Base-by-base conservation (phyloP, 2,113 vertebrate species). In the Crotalus horridus region DNA sequence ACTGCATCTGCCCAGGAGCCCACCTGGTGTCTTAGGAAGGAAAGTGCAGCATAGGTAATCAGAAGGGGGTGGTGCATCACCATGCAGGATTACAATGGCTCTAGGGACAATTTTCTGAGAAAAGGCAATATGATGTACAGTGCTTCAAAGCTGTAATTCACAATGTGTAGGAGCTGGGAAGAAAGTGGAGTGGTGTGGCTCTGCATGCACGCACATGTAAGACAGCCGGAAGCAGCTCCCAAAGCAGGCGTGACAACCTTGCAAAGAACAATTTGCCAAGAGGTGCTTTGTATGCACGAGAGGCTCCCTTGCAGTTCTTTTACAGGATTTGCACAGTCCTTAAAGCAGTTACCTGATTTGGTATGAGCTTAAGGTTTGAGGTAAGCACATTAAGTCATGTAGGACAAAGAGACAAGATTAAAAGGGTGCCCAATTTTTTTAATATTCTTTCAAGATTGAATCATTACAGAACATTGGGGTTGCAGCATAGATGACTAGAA, bases 1-100 rank as follows among this genome's bases (percentile, higher is more conserved):
- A 9, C 55, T 17, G 55, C 9, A 11, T 89, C 90, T 85, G 54
- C n/a, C 87, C 93, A 86, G 13, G 55, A 81, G 86, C 90, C 93
- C 93, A 91, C 88, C 93, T 93, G 87, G 56, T 91, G 93, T 90
- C 43, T 64, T 46, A 26, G 69, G 85, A 53, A 85, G 26, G 81
- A 69, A 69, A 94, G 6, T 69, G 48, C 93, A 86, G n/a, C n/a
- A 64, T 87, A 55, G 33, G 81, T 85, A 64, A 93, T 7, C 46
- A 58, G 81, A 43, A 61, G 24, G 24, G 10, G 56, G 7, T 86
- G 54, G 12, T 43, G 48, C 88, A 74, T 54, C 86, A 26, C 48
- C 46, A 21, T 21, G 51, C 23, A 85, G 56, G 29, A 58, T 91
- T 58, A 87, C 51, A 56, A 58, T 61, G 56, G 43, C 17, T 24